Evolutionary conservation across 2,888 invertebrate species (phyloP).

Genomic region (Heliconius aoede): DNA sequence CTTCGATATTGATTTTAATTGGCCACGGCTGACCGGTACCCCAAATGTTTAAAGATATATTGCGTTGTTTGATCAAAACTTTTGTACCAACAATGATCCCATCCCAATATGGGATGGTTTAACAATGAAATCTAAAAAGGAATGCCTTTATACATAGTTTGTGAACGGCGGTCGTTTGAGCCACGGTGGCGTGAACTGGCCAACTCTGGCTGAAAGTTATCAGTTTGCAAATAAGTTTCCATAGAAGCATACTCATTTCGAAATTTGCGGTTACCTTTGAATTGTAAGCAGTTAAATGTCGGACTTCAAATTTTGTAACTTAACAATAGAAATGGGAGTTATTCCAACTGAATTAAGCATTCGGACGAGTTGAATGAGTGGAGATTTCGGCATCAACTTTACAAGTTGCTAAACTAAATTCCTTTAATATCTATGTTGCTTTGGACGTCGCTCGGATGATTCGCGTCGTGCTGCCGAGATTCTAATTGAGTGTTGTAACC

Average conservation of each 20-base stretch:
- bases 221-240: conserved; percentile 81
- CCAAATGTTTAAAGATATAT: conserved; percentile 44
- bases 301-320: conserved; percentile 79
- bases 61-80: conserved; percentile 46
- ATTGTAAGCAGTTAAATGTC: conserved; percentile 82
- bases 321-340: conserved; percentile 81
- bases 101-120: conserved; percentile 45
- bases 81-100: conserved; percentile 46
- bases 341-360: conserved; percentile 80
- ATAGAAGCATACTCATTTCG: conserved; percentile 76
- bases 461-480: conserved; percentile 51
- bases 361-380: conserved; percentile 73
- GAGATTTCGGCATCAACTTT: conserved; percentile 76
- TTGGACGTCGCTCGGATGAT: conserved; percentile 65
- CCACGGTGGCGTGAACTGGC: conserved; percentile 65
- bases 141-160: conserved; percentile 73
- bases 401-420: conserved; percentile 74
- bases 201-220: conserved; percentile 76
- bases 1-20: conserved; percentile 42
- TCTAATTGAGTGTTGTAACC: conserved; percentile 23
- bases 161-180: conserved; percentile 60
- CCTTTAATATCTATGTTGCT: conserved; percentile 66
- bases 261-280: conserved; percentile 83
- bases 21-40: conserved; percentile 36
- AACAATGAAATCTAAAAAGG: conserved; percentile 55